These are phyloP conservation scores for Ciconia nigra DNA, from an alignment of 2,797 vertebrate genomes.

Conservation along the genomic window DNA sequence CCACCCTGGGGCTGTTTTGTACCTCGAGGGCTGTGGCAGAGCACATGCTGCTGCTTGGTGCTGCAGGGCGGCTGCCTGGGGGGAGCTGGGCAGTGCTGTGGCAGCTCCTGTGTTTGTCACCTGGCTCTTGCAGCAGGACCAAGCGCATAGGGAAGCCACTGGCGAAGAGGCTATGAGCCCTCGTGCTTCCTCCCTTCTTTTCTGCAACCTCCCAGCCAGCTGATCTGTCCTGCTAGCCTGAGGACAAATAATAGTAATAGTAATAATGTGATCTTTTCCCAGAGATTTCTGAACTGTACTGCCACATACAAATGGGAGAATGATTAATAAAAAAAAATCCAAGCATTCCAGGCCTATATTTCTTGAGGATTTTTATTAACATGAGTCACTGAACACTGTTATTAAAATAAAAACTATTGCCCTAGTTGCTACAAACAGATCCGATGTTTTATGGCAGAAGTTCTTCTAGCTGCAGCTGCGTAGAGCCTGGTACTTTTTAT, in stretches of 20 bases:
- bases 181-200: background rate
- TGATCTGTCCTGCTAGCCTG: background rate
- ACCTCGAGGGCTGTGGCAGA: background rate
- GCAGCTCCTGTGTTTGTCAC: background rate
- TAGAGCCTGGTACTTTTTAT: background rate
- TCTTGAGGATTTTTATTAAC: background rate
- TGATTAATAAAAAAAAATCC: background rate
- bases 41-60: background rate
- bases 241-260: background rate
- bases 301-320: background rate
- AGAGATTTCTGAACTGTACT: background rate
- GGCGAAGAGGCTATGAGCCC: background rate
- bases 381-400: background rate
- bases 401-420: conserved; percentile 15
- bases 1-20: background rate
- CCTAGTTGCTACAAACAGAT: background rate
- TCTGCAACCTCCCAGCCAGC: background rate
- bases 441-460: background rate
- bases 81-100: background rate
- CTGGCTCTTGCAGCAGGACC: background rate
- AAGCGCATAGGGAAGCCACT: fast-evolving
- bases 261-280: background rate
- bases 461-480: background rate
- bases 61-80: background rate
- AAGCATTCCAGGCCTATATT: background rate